phyloP scores from a whole-genome alignment of 2,888 invertebrate genomes.

The Adela reaumurella region DNA sequence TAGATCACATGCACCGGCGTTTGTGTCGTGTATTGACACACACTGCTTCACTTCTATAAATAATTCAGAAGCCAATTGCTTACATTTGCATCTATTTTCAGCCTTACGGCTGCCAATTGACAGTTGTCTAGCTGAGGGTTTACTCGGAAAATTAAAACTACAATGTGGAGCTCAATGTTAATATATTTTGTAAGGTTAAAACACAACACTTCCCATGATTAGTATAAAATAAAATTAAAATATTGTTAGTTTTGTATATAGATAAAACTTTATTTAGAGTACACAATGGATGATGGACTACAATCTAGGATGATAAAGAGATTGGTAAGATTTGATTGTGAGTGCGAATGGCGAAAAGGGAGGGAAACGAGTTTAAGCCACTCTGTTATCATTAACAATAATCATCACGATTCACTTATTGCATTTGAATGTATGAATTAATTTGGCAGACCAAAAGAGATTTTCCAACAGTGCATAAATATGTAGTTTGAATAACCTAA shows the following conservation, averaged over 20 bases:
- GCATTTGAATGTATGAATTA: slow-evolving; percentile 45
- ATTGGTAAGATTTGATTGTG: slow-evolving; percentile 23
- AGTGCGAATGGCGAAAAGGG: slow-evolving; percentile 8
- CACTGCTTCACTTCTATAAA: slow-evolving; percentile 10
- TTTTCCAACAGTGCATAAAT: slow-evolving; percentile 51
- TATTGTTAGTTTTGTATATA: slow-evolving; percentile 58
- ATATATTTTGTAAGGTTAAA: slow-evolving; percentile 58
- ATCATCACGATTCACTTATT: slow-evolving; percentile 52
- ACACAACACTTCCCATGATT: slow-evolving; percentile 56
- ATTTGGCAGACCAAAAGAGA: slow-evolving; percentile 57
- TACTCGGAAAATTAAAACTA: slow-evolving; percentile 37
- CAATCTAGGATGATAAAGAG: slow-evolving; percentile 56
- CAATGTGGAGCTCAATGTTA: slow-evolving; percentile 56
- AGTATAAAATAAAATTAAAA: slow-evolving; percentile 58
- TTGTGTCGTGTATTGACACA: neutral
- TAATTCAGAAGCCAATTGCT: slow-evolving; percentile 10
- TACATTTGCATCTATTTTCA: slow-evolving; percentile 12
- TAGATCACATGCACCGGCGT: neutral
- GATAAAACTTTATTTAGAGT: slow-evolving; percentile 55
- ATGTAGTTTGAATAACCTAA: slow-evolving; percentile 42
- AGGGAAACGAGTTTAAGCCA: slow-evolving; percentile 50
- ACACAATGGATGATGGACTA: slow-evolving; percentile 56
- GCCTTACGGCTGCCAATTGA: slow-evolving; percentile 2
- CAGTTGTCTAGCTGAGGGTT: neutral
- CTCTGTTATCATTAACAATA: too few relatives aligned